Evolutionary conservation across 1,140 invertebrate genomes (phyloP), one percentile per base, ranked within the genome.

Genomic region (Pinna nobilis): DNA sequence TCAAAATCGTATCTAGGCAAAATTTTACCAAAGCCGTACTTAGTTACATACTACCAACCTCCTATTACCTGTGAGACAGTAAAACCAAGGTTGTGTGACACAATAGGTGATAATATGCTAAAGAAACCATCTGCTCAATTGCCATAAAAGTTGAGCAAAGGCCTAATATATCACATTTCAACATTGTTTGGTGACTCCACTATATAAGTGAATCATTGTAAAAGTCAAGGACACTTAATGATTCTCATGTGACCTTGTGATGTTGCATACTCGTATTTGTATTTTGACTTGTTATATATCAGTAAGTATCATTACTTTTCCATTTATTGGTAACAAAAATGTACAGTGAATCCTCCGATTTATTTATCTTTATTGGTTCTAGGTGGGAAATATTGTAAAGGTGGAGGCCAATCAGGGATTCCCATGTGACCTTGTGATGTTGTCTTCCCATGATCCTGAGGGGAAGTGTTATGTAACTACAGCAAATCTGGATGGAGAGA

Each of bases 401-500:
- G 92, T 96, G 0, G 88, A 90, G 28, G 86, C 91, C 0, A 93
- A 95, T 59, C 91, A 93, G 47, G 93, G 94, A 75, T 93, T 96
- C 13, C 95, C 95, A 0, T 95, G 94, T 79, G 95, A 97, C 87
- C 81, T 96, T 47, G 91, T 96, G 1, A 83, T 96, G 50, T 84
- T 97, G 5, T 92, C 92, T 18, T 94, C 91, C 4, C 60, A 66
- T 64, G 82, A 99, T 91, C 96, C 96, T 2, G 98, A 98, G 90
- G 98, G 98, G 11, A 92, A 98, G 69, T 99, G 98, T 91, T 99
- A 98, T 88, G 97, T 99, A 82, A 98, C 99, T 92, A 99, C 98
- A 57, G 97, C 98, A 28, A 98, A 99, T 91, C 91, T 99, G 81
- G 98, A 99, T 90, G 98, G 98, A 93, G 97, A 91, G 90, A 91